A percentile compares a stretch with the other conserved stretches of the same genome.
phyloP scores from a whole-genome alignment of 2,113 vertebrate species.

The Noctilio leporinus region DNA sequence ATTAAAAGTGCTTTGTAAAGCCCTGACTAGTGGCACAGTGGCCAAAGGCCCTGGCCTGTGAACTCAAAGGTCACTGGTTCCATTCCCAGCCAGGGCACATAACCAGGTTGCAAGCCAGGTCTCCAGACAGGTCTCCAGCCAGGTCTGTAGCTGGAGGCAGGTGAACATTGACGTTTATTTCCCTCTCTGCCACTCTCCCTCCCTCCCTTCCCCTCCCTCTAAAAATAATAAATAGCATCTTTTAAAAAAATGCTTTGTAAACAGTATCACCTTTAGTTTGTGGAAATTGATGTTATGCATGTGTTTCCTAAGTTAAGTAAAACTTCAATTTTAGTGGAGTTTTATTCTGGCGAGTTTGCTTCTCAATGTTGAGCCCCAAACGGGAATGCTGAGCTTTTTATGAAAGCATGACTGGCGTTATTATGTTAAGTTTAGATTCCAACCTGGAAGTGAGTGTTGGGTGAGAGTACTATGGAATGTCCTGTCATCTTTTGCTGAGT shows the following conservation, averaged over 20 bases:
- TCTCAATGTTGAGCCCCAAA: not conserved
- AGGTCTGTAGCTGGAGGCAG: too few relatives aligned
- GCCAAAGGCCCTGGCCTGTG: too few relatives aligned
- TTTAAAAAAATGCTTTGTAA: not conserved
- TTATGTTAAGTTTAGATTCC: not conserved
- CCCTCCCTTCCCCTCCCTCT: too few relatives aligned
- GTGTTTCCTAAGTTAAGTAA: constrained; percentile 12
- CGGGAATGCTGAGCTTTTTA: not conserved
- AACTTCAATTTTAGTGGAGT: not conserved
- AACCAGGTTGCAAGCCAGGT: too few relatives aligned
- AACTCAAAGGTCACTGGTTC: too few relatives aligned
- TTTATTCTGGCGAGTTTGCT: not conserved
- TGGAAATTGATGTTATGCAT: not conserved
- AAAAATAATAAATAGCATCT: too few relatives aligned
- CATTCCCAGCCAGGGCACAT: too few relatives aligned
- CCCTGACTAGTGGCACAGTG: too few relatives aligned
- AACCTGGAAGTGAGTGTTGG: not conserved
- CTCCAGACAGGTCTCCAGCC: too few relatives aligned
- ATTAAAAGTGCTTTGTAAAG: not conserved
- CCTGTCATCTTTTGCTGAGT: not conserved
- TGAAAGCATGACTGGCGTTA: not conserved
- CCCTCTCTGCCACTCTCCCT: too few relatives aligned
- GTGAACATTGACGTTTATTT: too few relatives aligned
- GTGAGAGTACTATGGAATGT: not conserved
- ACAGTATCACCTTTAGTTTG: not conserved